phyloP scores from a whole-genome alignment of 2,113 vertebrate species.

The Indicator indicator region DNA sequence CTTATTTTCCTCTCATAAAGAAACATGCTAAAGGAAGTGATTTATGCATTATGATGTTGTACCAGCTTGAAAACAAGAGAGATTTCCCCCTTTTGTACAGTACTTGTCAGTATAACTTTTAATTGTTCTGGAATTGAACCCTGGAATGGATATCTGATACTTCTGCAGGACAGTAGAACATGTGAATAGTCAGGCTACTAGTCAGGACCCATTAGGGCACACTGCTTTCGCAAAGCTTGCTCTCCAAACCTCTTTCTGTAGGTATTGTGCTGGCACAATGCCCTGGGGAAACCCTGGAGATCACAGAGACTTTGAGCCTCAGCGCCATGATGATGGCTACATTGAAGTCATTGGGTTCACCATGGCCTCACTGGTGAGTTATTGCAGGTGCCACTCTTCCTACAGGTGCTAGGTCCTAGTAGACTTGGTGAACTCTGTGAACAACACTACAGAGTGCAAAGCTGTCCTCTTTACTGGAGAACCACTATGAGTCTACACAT shows the following conservation, averaged over 20 bases:
- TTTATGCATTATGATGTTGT: not conserved
- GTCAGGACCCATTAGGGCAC: not conserved
- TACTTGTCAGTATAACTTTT: not conserved
- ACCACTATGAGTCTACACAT: fast-evolving
- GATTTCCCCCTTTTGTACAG: not conserved
- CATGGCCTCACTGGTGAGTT: conserved; percentile 85
- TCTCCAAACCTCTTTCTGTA: conserved; percentile 33
- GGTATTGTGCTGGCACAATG: conserved; percentile 88
- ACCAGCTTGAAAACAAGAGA: not conserved
- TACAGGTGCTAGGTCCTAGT: not conserved
- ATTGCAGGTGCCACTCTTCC: no score
- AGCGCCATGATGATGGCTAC: conserved; percentile 85
- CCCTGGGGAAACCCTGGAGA: conserved; percentile 86
- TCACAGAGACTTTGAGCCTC: conserved; percentile 84
- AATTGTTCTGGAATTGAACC: not conserved
- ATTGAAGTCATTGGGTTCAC: conserved; percentile 87
- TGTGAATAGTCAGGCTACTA: not conserved
- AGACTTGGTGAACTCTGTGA: no score
- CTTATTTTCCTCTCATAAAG: not conserved
- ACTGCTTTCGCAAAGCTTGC: not conserved
- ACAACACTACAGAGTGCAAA: fast-evolving
- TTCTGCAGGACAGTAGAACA: not conserved
- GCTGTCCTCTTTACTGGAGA: not conserved
- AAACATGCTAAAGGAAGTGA: not conserved
- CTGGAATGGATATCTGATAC: not conserved